phyloP scores from a whole-genome alignment of 2,797 vertebrate species.

The Gephyroberyx darwinii region DNA sequence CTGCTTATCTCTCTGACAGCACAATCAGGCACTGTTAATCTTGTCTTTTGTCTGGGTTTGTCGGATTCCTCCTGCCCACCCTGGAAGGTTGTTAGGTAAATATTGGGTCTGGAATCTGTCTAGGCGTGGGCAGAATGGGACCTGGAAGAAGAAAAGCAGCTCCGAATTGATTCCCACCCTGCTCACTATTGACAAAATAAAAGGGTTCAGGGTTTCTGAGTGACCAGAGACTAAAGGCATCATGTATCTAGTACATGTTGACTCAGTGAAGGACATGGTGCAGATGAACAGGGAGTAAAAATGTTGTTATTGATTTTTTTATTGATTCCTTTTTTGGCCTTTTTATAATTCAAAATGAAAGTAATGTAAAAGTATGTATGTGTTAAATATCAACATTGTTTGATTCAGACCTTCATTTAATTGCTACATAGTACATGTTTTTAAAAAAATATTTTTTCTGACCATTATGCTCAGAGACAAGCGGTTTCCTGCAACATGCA shows the following conservation, averaged over 20 bases:
- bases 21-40: constrained; percentile 77
- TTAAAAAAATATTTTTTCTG: no score
- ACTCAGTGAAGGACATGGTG: background rate
- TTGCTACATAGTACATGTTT: no score
- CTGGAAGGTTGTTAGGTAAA: constrained; percentile 75
- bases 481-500: no score
- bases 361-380: no score
- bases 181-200: constrained; percentile 52
- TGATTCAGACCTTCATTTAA: no score
- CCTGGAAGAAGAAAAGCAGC: constrained; percentile 38
- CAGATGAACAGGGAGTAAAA: background rate
- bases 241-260: constrained; percentile 1
- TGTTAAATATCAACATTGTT: no score
- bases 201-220: constrained; percentile 22
- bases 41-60: constrained; percentile 74
- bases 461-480: no score
- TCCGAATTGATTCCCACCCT: constrained; percentile 44
- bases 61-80: constrained; percentile 62
- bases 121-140: constrained; percentile 58
- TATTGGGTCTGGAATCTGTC: constrained; percentile 63
- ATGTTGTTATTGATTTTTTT: background rate
- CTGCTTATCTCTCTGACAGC: constrained; percentile 77
- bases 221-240: constrained; percentile 3
- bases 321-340: background rate
- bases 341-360: background rate